Evolutionary conservation across 1,140 invertebrate genomes (phyloP), one percentile per base, ranked within the genome.

Genomic region (Colletes latitarsis): DNA sequence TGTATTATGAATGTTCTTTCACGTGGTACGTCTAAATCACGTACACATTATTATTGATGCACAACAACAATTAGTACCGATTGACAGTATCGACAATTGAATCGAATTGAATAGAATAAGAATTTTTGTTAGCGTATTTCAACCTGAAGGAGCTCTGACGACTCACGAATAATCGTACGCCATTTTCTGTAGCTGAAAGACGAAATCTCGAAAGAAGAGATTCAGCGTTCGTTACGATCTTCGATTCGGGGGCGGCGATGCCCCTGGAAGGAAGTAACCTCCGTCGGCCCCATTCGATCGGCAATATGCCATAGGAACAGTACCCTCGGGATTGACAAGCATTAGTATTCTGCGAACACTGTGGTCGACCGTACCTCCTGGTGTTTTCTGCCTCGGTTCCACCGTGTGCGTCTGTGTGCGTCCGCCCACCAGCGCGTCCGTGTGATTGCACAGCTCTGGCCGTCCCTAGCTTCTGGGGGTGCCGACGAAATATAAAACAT

Each of bases 291-390:
- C 76, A 67, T 82, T 68, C 73, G 84, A 86, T 83, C 84, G 84
- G 69, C 77, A 82, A 83, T 76, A 83, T 76, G 81, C 74, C 63
- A 85, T 46, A 60, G 85, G 46, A 84, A 87, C 77, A 68, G 73
- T 78, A 71, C 82, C 82, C 82, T 49, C 21, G 81, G 85, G 85
- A 87, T 84, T 66, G 81, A 49, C 49, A 43, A 43, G 60, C 84
- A 87, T 87, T 87, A 87, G 84, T 87, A 87, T 87, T 87, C 85
- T 74, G 73, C 30, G 68, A 75, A 74, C 53, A 76, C 15, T 21
- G 60, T 52, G 81, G 43, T 57, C 81, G 81, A 63, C 63, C 84
- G 77, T 81, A 68, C 77, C 76, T 84, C 60, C 73, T 63, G 82
- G 55, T 87, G 75, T 85, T 85, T 86, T 87, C 73, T 69, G 71